Percentiles rank a stretch among this genome's conserved stretches.
These are phyloP conservation scores for Gavialis gangeticus DNA, from an alignment of 2,113 vertebrate genomes.

Conservation along the genomic window DNA sequence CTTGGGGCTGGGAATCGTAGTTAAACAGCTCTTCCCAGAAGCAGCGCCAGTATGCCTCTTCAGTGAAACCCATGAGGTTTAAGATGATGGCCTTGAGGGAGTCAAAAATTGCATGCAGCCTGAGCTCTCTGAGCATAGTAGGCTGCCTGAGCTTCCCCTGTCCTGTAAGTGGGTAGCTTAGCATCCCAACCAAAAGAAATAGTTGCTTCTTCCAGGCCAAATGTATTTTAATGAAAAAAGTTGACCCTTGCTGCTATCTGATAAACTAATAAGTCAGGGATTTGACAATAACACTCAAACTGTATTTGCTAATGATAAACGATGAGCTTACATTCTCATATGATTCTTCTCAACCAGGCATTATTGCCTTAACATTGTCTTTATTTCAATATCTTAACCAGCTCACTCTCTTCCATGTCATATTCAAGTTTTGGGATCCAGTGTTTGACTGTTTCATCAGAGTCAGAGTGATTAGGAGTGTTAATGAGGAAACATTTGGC, in stretches of 20 bases:
- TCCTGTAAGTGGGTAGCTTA: too few relatives aligned
- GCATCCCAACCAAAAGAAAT: background rate
- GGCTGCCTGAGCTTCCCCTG: too few relatives aligned
- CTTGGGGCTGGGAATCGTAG: too few relatives aligned
- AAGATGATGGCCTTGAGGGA: too few relatives aligned
- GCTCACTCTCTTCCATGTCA: background rate
- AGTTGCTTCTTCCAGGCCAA: background rate
- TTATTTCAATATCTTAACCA: background rate
- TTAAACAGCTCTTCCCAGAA: too few relatives aligned
- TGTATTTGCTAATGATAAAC: background rate
- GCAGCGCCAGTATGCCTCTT: too few relatives aligned
- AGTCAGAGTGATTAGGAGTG: background rate
- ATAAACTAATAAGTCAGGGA: background rate
- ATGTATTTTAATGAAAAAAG: background rate
- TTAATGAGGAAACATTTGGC: too few relatives aligned
- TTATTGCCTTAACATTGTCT: background rate
- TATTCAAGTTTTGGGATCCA: background rate
- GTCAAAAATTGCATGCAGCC: too few relatives aligned
- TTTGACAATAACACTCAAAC: background rate
- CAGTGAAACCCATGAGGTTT: too few relatives aligned
- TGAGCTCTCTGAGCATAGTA: too few relatives aligned
- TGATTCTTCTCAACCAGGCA: background rate
- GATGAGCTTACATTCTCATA: background rate
- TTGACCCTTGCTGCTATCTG: background rate
- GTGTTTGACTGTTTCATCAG: background rate